Conservation (phyloP, 1,140 invertebrate species). For the Drosophila insularis region DNA sequence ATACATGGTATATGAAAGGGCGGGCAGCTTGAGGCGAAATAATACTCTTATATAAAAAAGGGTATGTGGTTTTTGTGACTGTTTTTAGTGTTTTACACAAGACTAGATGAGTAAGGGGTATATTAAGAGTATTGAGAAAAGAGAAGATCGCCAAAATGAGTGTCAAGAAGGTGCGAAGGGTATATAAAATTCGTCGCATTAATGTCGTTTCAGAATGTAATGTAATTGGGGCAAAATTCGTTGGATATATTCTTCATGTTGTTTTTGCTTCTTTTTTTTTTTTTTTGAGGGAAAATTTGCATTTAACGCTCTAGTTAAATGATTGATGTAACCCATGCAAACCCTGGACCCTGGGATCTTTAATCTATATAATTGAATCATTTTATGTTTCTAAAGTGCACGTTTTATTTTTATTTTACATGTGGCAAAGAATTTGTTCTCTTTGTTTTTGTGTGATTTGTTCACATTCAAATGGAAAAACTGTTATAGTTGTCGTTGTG, state of each 20-base stretch:
- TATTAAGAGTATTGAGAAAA: too few species aligned
- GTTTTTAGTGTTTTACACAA: too few species aligned
- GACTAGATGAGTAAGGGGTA: too few species aligned
- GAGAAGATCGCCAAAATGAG: too few species aligned
- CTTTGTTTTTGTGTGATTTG: neutral
- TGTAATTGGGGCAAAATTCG: slow-evolving; percentile 22
- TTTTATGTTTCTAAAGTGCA: slow-evolving; percentile 43
- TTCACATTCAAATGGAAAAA: slow-evolving; percentile 37
- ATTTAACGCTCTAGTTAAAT: slow-evolving; percentile 35
- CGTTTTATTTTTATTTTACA: slow-evolving; percentile 35
- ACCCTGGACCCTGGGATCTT: neutral
- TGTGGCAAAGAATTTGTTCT: slow-evolving; percentile 20
- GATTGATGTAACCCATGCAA: slow-evolving; percentile 12
- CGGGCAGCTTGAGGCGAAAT: too few species aligned
- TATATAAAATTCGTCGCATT: neutral
- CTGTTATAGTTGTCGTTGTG: too few species aligned
- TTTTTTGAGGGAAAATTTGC: neutral
- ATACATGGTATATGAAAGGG: too few species aligned
- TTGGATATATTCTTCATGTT: neutral
- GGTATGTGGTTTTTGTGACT: too few species aligned
- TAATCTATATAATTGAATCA: neutral
- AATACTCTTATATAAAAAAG: too few species aligned
- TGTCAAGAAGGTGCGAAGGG: neutral
- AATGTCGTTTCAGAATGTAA: slow-evolving; percentile 14
- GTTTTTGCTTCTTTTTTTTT: neutral